These are phyloP conservation scores for Colletes latitarsis DNA, from an alignment of 1,140 invertebrate species.

Conservation along the genomic window DNA sequence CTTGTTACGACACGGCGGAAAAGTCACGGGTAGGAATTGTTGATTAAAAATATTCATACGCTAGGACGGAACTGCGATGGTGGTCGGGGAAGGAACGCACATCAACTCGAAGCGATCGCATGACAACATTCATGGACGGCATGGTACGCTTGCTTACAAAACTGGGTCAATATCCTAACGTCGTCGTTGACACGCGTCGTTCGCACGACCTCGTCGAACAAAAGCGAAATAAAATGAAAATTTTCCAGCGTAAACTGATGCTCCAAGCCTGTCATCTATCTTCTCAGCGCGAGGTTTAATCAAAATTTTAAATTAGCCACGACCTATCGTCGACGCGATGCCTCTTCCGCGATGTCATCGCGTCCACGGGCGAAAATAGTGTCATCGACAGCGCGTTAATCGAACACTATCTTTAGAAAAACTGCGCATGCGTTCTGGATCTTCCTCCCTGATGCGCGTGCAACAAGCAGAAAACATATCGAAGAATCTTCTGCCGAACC, in stretches of 20 bases:
- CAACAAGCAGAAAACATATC: too few relatives aligned
- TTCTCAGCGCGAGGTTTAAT: not conserved
- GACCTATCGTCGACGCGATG: not conserved
- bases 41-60: slow-evolving; percentile 22
- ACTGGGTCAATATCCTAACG: slow-evolving; percentile 65
- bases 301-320: slow-evolving; percentile 33
- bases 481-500: too few relatives aligned
- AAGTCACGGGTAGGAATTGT: not conserved
- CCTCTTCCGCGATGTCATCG: slow-evolving; percentile 25
- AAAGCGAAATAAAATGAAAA: slow-evolving; percentile 3
- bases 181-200: slow-evolving; percentile 20
- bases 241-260: not conserved
- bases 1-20: not conserved
- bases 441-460: not conserved
- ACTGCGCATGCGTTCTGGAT: too few relatives aligned
- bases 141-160: slow-evolving; percentile 12
- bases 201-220: not conserved
- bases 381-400: slow-evolving; percentile 39
- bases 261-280: too few relatives aligned
- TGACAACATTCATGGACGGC: slow-evolving; percentile 43
- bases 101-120: slow-evolving; percentile 44
- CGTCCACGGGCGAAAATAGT: slow-evolving; percentile 33
- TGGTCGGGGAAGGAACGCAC: not conserved
- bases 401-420: slow-evolving; percentile 18
- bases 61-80: not conserved